Evolutionary conservation across 2,797 vertebrate species (phyloP).

Genomic region (Rhinella marina): DNA sequence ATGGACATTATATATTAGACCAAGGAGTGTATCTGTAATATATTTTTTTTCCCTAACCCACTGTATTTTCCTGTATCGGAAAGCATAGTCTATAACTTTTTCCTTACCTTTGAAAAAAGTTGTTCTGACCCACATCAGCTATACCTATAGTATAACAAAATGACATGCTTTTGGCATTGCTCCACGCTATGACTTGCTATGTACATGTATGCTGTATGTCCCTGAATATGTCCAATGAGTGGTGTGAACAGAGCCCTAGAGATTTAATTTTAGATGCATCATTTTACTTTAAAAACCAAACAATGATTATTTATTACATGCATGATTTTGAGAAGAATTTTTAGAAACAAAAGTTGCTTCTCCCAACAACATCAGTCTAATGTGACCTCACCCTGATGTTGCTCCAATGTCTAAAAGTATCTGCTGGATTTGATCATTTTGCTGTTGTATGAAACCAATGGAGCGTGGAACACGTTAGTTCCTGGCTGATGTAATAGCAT

Average conservation of each 20-base stretch:
- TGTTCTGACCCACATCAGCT: too few species aligned
- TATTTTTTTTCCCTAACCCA: too few species aligned
- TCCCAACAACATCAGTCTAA: background rate
- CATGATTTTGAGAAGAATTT: background rate
- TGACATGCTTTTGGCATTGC: too few species aligned
- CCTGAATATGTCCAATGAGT: too few species aligned
- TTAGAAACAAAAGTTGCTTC: background rate
- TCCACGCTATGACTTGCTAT: too few species aligned
- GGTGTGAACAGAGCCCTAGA: background rate
- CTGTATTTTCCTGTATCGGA: too few species aligned
- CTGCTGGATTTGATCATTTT: background rate
- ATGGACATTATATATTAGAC: too few species aligned
- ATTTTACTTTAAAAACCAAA: background rate
- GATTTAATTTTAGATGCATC: background rate
- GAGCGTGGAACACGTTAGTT: background rate
- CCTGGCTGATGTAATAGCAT: background rate
- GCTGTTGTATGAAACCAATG: background rate
- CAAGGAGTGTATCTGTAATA: too few species aligned
- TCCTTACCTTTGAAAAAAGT: too few species aligned
- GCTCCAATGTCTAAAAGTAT: background rate
- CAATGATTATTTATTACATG: background rate
- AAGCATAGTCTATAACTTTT: too few species aligned
- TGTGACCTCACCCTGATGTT: background rate
- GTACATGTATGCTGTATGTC: too few species aligned
- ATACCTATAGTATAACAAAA: too few species aligned